A percentile compares a stretch with the other conserved stretches of the same genome.
Evolutionary conservation across 2,888 invertebrate genomes (phyloP).

Genomic region (Platypus cylindrus): DNA sequence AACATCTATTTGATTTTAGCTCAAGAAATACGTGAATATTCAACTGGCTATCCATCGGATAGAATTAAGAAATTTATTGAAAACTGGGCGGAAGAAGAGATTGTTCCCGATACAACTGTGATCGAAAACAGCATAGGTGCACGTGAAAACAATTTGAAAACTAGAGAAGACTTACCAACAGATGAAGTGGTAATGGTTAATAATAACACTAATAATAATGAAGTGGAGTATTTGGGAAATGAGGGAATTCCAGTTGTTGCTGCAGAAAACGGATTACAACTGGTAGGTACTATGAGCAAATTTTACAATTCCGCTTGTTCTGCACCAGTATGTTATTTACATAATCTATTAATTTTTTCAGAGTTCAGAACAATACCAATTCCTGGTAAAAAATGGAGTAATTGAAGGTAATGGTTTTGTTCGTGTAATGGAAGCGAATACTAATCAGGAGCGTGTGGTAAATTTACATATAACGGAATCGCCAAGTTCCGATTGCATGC

Average conservation of each 20-base stretch:
- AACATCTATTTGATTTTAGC: constrained; percentile 12
- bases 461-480: constrained; percentile 26
- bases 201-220: constrained; percentile 22
- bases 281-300: constrained; percentile 15
- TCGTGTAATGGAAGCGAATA: constrained; percentile 21
- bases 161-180: constrained; percentile 18
- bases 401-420: constrained; percentile 23
- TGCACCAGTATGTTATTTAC: neutral
- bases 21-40: constrained; percentile 24
- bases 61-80: constrained; percentile 31
- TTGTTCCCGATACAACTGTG: constrained; percentile 20
- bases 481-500: constrained; percentile 22
- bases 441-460: constrained; percentile 21
- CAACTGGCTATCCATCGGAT: constrained; percentile 22
- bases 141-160: constrained; percentile 15
- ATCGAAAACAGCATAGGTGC: constrained; percentile 15
- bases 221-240: constrained; percentile 26
- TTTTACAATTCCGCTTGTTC: too few species aligned
- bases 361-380: constrained; percentile 25
- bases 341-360: too few species aligned
- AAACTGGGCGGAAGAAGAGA: constrained; percentile 32
- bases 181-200: constrained; percentile 24
- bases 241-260: constrained; percentile 21
- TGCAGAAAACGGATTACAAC: constrained; percentile 20
- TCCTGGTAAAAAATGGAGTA: constrained; percentile 23